Base-by-base conservation (phyloP, 2,888 invertebrate species). In the Drosophila birchii region DNA sequence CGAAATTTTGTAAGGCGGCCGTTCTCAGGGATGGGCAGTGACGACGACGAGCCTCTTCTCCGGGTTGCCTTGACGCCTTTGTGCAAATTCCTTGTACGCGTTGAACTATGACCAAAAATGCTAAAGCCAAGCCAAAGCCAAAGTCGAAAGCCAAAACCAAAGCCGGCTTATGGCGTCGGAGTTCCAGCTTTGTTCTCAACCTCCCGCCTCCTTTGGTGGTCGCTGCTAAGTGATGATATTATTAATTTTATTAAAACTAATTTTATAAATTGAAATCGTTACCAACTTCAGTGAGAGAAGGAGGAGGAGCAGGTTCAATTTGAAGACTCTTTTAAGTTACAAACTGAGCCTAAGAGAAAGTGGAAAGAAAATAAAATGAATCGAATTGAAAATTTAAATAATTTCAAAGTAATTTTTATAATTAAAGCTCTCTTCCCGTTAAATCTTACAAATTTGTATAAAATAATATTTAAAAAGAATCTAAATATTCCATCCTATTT, bases 221-320 rank as follows among this genome's bases (percentile, higher is more conserved):
- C n/a, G 73, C 75, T 72, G 74, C 71, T 81, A 84, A 88, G 84
- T 81, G 81, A 72, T 74, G 78, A 78, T 82, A 74, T 88, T 84
- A 88, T 88, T 84, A 86, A 84, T 83, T 76, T 83, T 88, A 84
- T 88, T 88, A 86, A 84, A 88, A 86, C 84, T 88, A 84, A 84
- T 84, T 84, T 84, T 61, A 78, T 86, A 74, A 84, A 88, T 88
- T 79, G 84, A 78, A 78, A 59, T 67, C 54, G 55, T 67, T 43
- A 12, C 18, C 23, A 54, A 34, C 51, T 23, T 18, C 29, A 23
- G 3, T n/a, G 12, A 14, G 16, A 23, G 36, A 11, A 32, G 36
- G 9, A 32, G 12, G 14, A 9, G 34, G 32, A 36, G 12, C 26
- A 3, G 14, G 7, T 18, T 0, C 14, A 14, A 20, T 20, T 49